Base-by-base conservation (phyloP, 1,140 invertebrate species). In the Lerema accius region DNA sequence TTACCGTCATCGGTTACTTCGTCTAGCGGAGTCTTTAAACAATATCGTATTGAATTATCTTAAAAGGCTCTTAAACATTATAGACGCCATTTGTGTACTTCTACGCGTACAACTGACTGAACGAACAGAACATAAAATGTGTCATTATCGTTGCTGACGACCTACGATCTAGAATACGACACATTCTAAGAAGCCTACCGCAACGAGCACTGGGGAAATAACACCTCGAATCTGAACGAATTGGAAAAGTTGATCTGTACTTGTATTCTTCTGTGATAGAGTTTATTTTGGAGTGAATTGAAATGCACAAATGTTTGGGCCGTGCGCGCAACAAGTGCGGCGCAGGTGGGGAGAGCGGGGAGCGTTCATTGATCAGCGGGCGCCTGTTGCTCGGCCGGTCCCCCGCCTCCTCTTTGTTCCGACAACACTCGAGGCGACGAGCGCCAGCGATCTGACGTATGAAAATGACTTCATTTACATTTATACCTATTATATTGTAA, bases 291-390 rank as follows among this genome's bases (percentile, higher is more conserved):
- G 26, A 37, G 3, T 11, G 40, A 58, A 23, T 32, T 46, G 14
- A 13, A 32, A 48, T 19, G 11, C 0, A 10, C 6, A 19, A 48
- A 35, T 48, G 55, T 73, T 65, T 76, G 63, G 67, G 65, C 63
- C 59, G 66, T 68, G 73, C 80, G 84, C 84, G 84, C 84, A 87
- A 87, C 84, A 87, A 87, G 82, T 87, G 80, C 75, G 80, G 83
- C 82, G 84, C 84, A 85, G 80, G 67, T 70, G 60, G 28, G 74
- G 16, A 62, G 53, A 58, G 71, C 39, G 75, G 45, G 69, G 59
- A 50, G 71, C 14, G 74, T 62, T 85, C 84, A 87, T 87, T 87
- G 84, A 87, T 87, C 84, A 84, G 77, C 46, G 63, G 71, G 64
- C 71, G 82, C 84, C 84, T 87, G 84, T 85, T 87, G 84, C 84